Evolutionary conservation across 1,140 invertebrate species (phyloP).

Genomic region (Contarinia nasturtii): DNA sequence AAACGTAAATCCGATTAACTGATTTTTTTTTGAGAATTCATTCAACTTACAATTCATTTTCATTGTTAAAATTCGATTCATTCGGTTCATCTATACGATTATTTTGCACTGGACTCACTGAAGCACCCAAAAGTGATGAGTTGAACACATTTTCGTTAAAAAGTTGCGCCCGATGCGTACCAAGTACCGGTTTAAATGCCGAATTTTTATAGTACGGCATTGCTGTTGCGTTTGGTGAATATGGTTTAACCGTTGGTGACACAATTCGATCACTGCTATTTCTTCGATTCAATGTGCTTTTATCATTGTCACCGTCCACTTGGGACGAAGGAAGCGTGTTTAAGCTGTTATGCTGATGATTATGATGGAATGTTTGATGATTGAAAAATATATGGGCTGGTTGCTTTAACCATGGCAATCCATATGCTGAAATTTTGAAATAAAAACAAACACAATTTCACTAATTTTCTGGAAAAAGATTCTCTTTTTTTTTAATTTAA

Average conservation of each 20-base stretch:
- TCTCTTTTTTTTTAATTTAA: too few relatives aligned
- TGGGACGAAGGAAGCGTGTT: too few relatives aligned
- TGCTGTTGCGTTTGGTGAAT: neutral
- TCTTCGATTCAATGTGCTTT: neutral
- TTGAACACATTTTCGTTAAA: neutral
- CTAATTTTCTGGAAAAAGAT: too few relatives aligned
- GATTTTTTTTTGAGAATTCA: too few relatives aligned
- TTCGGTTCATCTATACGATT: too few relatives aligned
- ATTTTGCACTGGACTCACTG: too few relatives aligned
- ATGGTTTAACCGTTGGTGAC: neutral
- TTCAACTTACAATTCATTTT: too few relatives aligned
- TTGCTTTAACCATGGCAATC: constrained; percentile 36
- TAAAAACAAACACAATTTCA: too few relatives aligned
- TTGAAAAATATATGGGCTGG: neutral
- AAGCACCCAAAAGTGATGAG: neutral
- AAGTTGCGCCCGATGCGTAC: neutral
- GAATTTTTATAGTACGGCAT: constrained; percentile 25
- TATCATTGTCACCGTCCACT: neutral
- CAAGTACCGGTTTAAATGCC: constrained; percentile 41
- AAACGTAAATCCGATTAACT: too few relatives aligned
- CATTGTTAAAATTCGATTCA: too few relatives aligned
- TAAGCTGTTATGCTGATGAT: neutral
- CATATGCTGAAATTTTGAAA: constrained; percentile 34
- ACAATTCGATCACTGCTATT: neutral
- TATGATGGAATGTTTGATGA: neutral